A percentile compares a stretch with the other conserved stretches of the same genome.
These are phyloP conservation scores for Proterorhinus semilunaris DNA, from an alignment of 2,113 vertebrate species.

Conservation along the genomic window DNA sequence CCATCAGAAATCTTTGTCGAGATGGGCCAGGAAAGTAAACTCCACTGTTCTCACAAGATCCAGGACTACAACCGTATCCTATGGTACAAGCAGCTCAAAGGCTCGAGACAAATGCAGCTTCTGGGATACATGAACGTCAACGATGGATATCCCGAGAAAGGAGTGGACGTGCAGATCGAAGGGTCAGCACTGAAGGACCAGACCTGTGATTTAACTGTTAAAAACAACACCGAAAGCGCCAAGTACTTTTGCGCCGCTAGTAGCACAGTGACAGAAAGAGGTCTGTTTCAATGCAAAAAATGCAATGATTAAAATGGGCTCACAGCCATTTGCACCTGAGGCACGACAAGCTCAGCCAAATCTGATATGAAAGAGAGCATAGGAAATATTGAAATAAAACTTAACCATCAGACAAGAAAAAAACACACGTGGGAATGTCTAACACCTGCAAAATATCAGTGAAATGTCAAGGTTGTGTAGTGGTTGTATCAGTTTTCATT, in stretches of 20 bases:
- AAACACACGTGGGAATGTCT: background rate
- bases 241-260: background rate
- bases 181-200: background rate
- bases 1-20: slow-evolving; percentile 15
- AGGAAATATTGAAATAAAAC: background rate
- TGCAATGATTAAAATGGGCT: background rate
- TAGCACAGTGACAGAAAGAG: slow-evolving; percentile 5
- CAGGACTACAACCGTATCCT: background rate
- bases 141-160: background rate
- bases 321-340: slow-evolving; percentile 2
- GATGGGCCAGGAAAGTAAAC: background rate
- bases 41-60: slow-evolving; percentile 46
- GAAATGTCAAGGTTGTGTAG: background rate
- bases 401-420: background rate
- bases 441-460: background rate
- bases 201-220: background rate
- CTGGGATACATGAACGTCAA: background rate
- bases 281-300: background rate
- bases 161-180: background rate
- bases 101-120: background rate
- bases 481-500: too few relatives aligned
- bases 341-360: background rate
- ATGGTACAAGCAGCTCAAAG: background rate
- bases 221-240: background rate
- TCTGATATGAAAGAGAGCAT: background rate